Evolutionary conservation across 30 jellyfish, hydroid and myxozoan species (phyloP).

Genomic region (Sanderia malayensis): DNA sequence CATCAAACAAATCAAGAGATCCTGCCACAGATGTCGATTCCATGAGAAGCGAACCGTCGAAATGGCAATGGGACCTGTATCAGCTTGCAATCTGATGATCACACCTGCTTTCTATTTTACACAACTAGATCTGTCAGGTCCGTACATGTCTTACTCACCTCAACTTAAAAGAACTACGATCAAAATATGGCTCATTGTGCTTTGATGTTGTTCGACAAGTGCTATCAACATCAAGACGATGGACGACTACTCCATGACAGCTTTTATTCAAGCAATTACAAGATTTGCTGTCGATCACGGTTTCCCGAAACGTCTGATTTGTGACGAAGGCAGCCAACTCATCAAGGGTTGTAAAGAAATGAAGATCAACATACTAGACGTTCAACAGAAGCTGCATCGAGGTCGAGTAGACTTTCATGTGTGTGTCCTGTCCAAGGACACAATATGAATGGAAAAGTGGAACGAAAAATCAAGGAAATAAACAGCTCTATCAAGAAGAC

Average conservation of each 20-base stretch:
- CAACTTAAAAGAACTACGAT: conserved; percentile 2
- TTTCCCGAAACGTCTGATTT: background rate
- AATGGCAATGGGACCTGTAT: conserved; percentile 20
- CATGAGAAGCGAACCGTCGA: background rate
- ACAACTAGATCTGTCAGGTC: conserved; percentile 18
- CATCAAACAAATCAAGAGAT: background rate
- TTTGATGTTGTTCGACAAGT: background rate
- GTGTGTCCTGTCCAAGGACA: conserved; percentile 22
- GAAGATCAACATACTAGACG: conserved; percentile 1
- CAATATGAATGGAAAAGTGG: background rate
- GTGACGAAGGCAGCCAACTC: conserved; percentile 16
- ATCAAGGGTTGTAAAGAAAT: background rate
- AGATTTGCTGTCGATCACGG: background rate
- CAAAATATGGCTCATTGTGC: background rate
- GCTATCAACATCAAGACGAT: conserved; percentile 16
- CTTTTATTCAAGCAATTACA: conserved; percentile 4
- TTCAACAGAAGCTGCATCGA: background rate
- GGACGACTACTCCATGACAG: conserved; percentile 15
- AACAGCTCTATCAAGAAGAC: conserved; percentile 14
- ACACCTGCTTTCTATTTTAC: background rate
- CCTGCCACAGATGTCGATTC: conserved; percentile 2
- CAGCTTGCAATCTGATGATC: background rate
- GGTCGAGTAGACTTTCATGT: no score
- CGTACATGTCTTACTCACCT: conserved; percentile 13
- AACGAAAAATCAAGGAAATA: conserved; percentile 14